Conservation (phyloP, 2,113 vertebrate genomes). For the Corythornis cristatus region DNA sequence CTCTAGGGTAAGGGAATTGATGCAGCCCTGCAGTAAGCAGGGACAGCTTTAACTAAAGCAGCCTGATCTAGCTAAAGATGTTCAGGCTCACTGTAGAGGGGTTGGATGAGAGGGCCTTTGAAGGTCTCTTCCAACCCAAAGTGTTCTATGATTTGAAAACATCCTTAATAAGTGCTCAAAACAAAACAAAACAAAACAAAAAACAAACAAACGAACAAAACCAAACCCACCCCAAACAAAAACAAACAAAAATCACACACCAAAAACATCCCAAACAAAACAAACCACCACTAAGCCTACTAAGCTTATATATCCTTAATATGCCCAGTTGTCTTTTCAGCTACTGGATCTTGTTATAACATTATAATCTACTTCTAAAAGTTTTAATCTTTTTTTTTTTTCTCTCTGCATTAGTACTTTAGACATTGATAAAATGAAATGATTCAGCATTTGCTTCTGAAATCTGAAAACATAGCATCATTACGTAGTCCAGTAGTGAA, state of each 20-base stretch:
- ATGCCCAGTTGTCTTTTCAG: neutral
- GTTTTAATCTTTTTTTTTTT: neutral
- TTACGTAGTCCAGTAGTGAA: neutral
- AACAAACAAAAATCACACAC: neutral
- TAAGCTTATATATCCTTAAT: neutral
- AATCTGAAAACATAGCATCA: neutral
- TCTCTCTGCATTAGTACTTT: neutral
- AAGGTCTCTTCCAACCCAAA: too few species aligned
- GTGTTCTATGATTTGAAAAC: neutral
- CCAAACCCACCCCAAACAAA: neutral
- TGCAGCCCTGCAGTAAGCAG: neutral
- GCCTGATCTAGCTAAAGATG: neutral
- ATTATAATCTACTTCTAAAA: neutral
- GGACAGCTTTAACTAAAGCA: neutral
- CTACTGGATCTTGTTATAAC: neutral
- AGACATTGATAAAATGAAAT: neutral
- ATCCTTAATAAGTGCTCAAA: neutral
- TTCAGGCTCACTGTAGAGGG: neutral
- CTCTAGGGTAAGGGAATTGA: neutral
- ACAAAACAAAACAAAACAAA: neutral
- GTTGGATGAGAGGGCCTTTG: too few species aligned
- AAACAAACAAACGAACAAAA: too few species aligned
- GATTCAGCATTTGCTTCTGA: neutral
- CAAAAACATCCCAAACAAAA: too few species aligned
- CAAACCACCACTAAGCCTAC: too few species aligned